Percentiles rank a stretch among this genome's conserved stretches.
phyloP scores from a whole-genome alignment of 2,888 invertebrate species.

The Aspidiotus destructor region DNA sequence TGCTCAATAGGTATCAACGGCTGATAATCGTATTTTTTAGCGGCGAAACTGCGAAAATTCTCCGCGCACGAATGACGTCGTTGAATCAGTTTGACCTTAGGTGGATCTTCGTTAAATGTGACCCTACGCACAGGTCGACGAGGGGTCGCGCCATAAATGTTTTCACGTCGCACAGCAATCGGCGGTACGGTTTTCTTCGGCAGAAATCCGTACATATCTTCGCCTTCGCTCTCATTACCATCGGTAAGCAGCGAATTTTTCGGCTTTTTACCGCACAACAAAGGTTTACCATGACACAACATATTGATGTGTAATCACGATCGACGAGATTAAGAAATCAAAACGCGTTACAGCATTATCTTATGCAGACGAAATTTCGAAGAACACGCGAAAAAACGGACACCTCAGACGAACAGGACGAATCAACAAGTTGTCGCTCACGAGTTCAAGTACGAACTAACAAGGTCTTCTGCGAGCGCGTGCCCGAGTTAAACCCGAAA shows the following conservation, averaged over 20 bases:
- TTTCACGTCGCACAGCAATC: slow-evolving; percentile 11
- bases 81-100: slow-evolving; percentile 16
- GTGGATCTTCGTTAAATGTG: slow-evolving; percentile 22
- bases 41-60: slow-evolving; percentile 19
- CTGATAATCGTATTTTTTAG: slow-evolving; percentile 25
- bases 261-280: slow-evolving; percentile 25
- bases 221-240: slow-evolving; percentile 34
- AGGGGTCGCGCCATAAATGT: slow-evolving; percentile 19
- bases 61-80: slow-evolving; percentile 30
- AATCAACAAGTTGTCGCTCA: neutral
- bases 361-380: too few species aligned
- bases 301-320: neutral
- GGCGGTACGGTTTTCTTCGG: slow-evolving; percentile 3
- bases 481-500: neutral
- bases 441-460: neutral
- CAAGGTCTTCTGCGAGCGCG: slow-evolving; percentile 1
- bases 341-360: too few species aligned
- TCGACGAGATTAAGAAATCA: too few species aligned
- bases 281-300: slow-evolving; percentile 22
- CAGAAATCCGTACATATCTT: slow-evolving; percentile 34
- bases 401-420: neutral
- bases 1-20: slow-evolving; percentile 13
- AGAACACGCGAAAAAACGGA: too few species aligned
- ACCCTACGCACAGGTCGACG: slow-evolving; percentile 10
- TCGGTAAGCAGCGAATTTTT: slow-evolving; percentile 18